A percentile compares a stretch with the other conserved stretches of the same genome.
Evolutionary conservation across 2,888 invertebrate species (phyloP).

Genomic region (Hymenopus coronatus): DNA sequence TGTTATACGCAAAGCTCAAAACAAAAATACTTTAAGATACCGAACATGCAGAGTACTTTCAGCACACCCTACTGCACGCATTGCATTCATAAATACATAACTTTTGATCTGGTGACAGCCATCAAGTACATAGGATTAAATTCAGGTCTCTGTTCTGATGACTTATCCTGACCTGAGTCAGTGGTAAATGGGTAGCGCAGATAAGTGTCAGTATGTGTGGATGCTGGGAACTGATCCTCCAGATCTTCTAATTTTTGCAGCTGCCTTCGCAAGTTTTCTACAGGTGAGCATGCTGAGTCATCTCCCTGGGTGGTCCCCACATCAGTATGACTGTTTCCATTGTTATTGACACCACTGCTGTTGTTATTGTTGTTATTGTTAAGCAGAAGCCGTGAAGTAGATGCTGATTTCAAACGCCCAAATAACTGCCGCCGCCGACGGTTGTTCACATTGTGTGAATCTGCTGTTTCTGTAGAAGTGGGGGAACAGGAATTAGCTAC

Average conservation of each 20-base stretch:
- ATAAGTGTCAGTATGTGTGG: slow-evolving; percentile 68
- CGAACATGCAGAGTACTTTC: not conserved
- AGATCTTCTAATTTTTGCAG: slow-evolving; percentile 76
- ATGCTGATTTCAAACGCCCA: slow-evolving; percentile 67
- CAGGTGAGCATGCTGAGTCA: slow-evolving; percentile 52
- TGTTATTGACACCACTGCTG: not conserved
- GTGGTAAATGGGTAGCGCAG: slow-evolving; percentile 76
- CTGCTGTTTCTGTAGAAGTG: not conserved
- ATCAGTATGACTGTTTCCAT: not conserved
- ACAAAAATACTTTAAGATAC: not conserved
- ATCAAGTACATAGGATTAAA: not conserved
- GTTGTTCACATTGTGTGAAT: slow-evolving; percentile 34
- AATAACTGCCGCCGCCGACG: slow-evolving; percentile 63
- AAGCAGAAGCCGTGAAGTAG: slow-evolving; percentile 65
- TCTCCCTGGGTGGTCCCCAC: not conserved
- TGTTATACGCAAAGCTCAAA: not conserved
- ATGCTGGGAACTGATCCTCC: slow-evolving; percentile 76
- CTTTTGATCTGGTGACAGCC: not conserved
- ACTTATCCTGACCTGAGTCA: slow-evolving; percentile 56
- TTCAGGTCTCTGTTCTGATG: not conserved
- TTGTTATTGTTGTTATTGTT: slow-evolving; percentile 36
- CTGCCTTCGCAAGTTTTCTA: slow-evolving; percentile 77
- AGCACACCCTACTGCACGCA: not conserved
- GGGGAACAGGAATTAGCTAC: not conserved
- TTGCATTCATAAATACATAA: not conserved